phyloP scores from a whole-genome alignment of 2,113 vertebrate species.

The Microcebus jonahi region DNA sequence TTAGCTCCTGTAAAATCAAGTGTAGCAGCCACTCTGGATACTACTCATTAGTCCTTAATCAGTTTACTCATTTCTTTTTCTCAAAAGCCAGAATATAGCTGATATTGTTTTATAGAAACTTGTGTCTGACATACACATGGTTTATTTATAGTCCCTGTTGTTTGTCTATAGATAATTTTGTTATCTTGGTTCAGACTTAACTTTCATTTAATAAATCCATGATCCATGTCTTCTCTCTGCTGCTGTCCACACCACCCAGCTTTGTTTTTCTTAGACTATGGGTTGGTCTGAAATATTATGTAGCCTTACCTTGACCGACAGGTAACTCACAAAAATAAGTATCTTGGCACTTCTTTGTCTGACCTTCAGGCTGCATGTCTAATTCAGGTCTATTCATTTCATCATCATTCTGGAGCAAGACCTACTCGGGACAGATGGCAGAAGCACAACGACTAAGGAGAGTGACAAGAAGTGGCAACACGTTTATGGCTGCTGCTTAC shows the following conservation, averaged over 20 bases:
- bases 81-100: not conserved
- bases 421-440: not conserved
- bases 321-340: not conserved
- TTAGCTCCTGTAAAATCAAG: not conserved
- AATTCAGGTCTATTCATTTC: not conserved
- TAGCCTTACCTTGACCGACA: not conserved
- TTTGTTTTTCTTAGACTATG: not conserved
- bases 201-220: slow-evolving; percentile 32
- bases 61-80: not conserved
- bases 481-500: not conserved
- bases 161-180: slow-evolving; percentile 30
- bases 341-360: not conserved
- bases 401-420: not conserved
- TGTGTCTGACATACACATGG: not conserved
- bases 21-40: not conserved
- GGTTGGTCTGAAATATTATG: not conserved
- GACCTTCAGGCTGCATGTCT: not conserved
- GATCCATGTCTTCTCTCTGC: not conserved
- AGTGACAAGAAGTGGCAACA: not conserved
- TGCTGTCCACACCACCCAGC: too few species aligned
- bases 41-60: not conserved
- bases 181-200: slow-evolving; percentile 17
- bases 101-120: not conserved
- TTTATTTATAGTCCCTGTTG: slow-evolving; percentile 26
- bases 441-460: not conserved